These are phyloP conservation scores for Lasiurus cinereus DNA, from an alignment of 2,113 vertebrate species.

Conservation along the genomic window DNA sequence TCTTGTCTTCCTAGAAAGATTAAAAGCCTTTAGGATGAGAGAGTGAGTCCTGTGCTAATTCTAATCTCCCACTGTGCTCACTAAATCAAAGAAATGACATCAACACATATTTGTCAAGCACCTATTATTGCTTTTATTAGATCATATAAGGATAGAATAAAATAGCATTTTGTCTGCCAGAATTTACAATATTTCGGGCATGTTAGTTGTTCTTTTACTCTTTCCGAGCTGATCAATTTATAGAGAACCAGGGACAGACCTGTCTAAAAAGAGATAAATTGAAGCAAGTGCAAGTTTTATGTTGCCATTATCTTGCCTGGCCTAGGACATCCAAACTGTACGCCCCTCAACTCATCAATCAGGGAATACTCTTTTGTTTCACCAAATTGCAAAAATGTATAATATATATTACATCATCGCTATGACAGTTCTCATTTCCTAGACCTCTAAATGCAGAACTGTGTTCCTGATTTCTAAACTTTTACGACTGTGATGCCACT, in stretches of 20 bases:
- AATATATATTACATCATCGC: neutral
- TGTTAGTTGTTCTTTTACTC: neutral
- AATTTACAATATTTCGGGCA: neutral
- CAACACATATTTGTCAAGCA: neutral
- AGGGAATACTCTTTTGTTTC: constrained; percentile 47
- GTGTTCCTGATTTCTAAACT: neutral
- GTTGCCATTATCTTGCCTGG: constrained; percentile 27
- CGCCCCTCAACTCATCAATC: constrained; percentile 40
- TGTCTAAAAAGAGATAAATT: constrained; percentile 57
- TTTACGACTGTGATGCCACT: neutral
- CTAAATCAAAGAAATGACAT: neutral
- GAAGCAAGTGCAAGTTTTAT: constrained; percentile 64
- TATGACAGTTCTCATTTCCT: neutral
- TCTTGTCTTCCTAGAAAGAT: neutral
- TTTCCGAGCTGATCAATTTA: constrained; percentile 40
- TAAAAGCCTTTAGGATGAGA: neutral
- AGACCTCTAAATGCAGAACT: neutral
- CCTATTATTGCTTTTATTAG: neutral
- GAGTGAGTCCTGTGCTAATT: neutral
- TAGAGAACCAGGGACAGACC: constrained; percentile 45
- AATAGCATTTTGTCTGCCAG: constrained; percentile 1
- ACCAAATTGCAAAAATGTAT: constrained; percentile 31
- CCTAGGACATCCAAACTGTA: constrained; percentile 22
- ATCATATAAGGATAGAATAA: neutral
- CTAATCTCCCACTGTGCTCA: neutral